Conservation (phyloP, 2,113 vertebrate species). For the Polypterus senegalus region DNA sequence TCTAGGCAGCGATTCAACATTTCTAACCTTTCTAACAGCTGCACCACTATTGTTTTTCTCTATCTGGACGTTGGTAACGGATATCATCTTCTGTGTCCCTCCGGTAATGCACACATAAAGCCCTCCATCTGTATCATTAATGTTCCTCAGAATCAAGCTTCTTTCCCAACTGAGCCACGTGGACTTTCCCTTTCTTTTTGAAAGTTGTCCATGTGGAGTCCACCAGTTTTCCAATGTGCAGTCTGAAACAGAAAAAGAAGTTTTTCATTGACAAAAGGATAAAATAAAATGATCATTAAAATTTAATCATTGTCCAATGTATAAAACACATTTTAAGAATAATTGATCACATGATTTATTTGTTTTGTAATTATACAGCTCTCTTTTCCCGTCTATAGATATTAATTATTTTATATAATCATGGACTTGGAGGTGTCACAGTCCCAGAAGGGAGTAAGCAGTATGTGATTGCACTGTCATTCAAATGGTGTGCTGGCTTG, state of each 20-base stretch:
- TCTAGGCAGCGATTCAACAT: not conserved
- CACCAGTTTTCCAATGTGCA: constrained; percentile 34
- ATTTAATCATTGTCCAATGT: no score
- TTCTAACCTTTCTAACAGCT: constrained; percentile 19
- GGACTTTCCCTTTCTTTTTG: constrained; percentile 17
- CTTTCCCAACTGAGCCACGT: constrained; percentile 13
- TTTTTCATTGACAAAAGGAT: not conserved
- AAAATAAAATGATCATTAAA: constrained; percentile 9
- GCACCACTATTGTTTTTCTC: constrained; percentile 11
- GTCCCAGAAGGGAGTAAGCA: no score
- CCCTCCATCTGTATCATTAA: constrained; percentile 31
- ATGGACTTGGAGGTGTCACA: no score
- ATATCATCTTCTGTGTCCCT: constrained; percentile 24
- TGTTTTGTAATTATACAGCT: no score
- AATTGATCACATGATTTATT: no score
- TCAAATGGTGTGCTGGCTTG: no score
- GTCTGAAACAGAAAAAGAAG: constrained; percentile 34
- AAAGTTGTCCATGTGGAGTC: constrained; percentile 43
- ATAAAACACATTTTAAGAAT: no score
- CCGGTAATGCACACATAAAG: constrained; percentile 39
- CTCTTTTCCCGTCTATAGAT: no score
- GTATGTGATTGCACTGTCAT: no score
- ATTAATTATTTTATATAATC: no score
- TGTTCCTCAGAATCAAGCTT: constrained; percentile 33
- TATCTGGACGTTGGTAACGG: constrained; percentile 39